Percentiles rank a stretch among this genome's conserved stretches.
These are phyloP conservation scores for Drosophila vallismaia DNA, from an alignment of 2,888 invertebrate genomes.

Conservation along the genomic window DNA sequence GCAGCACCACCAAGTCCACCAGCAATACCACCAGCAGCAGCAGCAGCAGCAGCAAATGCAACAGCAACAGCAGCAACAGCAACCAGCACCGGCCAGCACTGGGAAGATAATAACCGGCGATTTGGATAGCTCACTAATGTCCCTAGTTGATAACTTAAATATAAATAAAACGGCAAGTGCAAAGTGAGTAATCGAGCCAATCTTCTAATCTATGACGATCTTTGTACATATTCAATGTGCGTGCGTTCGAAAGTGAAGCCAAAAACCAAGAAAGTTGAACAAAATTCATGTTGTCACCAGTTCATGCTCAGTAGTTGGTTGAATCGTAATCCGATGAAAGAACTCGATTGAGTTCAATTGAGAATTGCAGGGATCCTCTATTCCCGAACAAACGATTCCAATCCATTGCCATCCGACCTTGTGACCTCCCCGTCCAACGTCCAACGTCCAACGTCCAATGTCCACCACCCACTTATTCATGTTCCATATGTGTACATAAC, in stretches of 20 bases:
- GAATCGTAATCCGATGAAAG: not conserved
- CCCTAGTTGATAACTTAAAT: conserved; percentile 95
- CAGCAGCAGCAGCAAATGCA: conserved; percentile 78
- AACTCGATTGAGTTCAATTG: not conserved
- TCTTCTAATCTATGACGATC: conserved; percentile 17
- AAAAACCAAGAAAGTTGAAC: conserved; percentile 9
- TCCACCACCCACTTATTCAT: conserved; percentile 27
- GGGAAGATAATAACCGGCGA: conserved; percentile 95
- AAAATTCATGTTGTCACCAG: conserved; percentile 23
- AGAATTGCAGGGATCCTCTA: conserved; percentile 5
- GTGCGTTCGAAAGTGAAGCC: conserved; percentile 36
- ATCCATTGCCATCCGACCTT: conserved; percentile 11
- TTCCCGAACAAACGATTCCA: conserved; percentile 7
- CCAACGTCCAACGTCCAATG: conserved; percentile 5
- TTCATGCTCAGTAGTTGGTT: conserved; percentile 13
- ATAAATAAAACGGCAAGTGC: conserved; percentile 89
- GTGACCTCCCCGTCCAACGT: conserved; percentile 10
- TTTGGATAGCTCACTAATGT: conserved; percentile 96
- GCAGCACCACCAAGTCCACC: conserved; percentile 68
- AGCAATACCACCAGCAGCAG: conserved; percentile 81
- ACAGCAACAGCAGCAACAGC: conserved; percentile 82
- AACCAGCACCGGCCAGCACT: conserved; percentile 84
- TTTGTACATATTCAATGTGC: conserved; percentile 17
- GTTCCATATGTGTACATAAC: conserved; percentile 58
- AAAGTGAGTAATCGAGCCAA: conserved; percentile 87